phyloP scores from a whole-genome alignment of 2,113 vertebrate species.

The Zeus faber region DNA sequence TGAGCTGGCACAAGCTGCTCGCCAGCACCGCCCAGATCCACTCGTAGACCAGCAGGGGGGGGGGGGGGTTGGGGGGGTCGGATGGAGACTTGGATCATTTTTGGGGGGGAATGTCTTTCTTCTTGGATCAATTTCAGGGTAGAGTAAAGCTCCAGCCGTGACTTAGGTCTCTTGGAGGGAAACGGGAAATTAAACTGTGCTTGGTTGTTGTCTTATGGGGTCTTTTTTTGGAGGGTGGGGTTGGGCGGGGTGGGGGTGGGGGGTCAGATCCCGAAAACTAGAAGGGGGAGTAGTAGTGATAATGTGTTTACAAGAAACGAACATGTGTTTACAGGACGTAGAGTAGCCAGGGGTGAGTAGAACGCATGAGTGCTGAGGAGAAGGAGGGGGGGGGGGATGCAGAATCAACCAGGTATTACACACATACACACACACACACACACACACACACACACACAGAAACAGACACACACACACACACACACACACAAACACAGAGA shows the following conservation, averaged over 20 bases:
- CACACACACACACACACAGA: conserved; percentile 3
- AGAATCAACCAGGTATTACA: conserved; percentile 70
- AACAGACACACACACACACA: neutral
- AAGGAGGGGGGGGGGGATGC: conserved; percentile 41
- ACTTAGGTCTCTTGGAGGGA: too few relatives aligned
- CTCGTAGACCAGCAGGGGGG: conserved; percentile 39
- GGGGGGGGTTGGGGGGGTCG: neutral
- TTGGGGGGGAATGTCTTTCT: neutral
- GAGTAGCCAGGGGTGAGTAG: conserved; percentile 28
- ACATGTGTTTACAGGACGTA: conserved; percentile 61
- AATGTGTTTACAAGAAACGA: conserved; percentile 49
- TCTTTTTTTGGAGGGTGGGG: conserved; percentile 7
- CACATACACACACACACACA: conserved; percentile 36
- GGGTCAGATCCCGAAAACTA: too few relatives aligned
- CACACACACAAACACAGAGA: conserved; percentile 11
- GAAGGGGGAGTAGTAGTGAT: conserved; percentile 12
- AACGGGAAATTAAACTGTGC: too few relatives aligned
- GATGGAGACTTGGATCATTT: neutral
- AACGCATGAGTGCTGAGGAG: conserved; percentile 25
- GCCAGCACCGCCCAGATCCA: conserved; percentile 91
- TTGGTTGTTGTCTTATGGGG: neutral
- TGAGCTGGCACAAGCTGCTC: conserved; percentile 98
- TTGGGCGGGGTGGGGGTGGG: neutral
- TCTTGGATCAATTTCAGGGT: too few relatives aligned
- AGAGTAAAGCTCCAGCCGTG: too few relatives aligned